Conservation (phyloP, 2,888 invertebrate species). For the Heteromurus nitidus region DNA sequence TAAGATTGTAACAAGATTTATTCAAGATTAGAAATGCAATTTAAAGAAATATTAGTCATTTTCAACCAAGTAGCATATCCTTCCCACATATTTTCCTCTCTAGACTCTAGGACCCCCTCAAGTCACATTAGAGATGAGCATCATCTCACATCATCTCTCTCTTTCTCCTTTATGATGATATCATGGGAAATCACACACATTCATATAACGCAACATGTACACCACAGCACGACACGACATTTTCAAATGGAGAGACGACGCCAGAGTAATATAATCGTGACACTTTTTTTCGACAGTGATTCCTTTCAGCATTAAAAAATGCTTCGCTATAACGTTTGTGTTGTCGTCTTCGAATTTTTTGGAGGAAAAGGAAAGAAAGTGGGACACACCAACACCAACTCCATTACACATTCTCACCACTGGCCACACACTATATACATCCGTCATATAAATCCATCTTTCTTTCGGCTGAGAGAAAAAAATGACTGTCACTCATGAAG, state of each 20-base stretch:
- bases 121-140: constrained; percentile 6
- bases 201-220: too few relatives aligned
- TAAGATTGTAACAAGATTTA: constrained; percentile 30
- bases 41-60: constrained; percentile 17
- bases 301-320: too few relatives aligned
- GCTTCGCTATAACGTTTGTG: too few relatives aligned
- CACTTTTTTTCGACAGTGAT: constrained; percentile 17
- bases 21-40: constrained; percentile 30
- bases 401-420: too few relatives aligned
- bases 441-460: constrained; percentile 6
- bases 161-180: too few relatives aligned
- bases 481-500: neutral
- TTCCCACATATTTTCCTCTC: neutral
- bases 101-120: constrained; percentile 14
- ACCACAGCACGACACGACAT: constrained; percentile 23
- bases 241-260: too few relatives aligned
- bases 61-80: neutral
- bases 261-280: constrained; percentile 6
- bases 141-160: too few relatives aligned
- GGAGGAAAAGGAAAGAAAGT: constrained; percentile 5
- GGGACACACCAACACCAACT: too few relatives aligned
- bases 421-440: constrained; percentile 4
- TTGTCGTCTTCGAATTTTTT: neutral
- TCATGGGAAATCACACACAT: constrained; percentile 9
- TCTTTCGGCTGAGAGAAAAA: too few relatives aligned